Percentiles rank a stretch among this genome's conserved stretches.
phyloP scores from a whole-genome alignment of 2,113 vertebrate species.

The Elaphurus davidianus region DNA sequence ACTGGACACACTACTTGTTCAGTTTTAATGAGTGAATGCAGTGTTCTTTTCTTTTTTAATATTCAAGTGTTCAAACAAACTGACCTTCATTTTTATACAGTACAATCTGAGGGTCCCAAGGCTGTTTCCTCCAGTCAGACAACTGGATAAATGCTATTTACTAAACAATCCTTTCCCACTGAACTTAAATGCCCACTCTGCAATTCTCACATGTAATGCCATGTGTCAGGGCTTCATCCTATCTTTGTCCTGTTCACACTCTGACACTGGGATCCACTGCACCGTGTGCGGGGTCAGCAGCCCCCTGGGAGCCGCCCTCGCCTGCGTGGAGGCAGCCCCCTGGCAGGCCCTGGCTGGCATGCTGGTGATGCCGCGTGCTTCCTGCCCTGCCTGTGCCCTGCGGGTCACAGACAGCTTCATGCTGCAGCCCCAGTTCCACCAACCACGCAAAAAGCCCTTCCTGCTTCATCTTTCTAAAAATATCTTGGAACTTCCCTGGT shows the following conservation, averaged over 20 bases:
- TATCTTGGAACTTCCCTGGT: background rate
- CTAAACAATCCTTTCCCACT: background rate
- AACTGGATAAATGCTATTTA: background rate
- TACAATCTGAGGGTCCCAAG: background rate
- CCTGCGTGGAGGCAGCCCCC: background rate
- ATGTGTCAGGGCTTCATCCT: background rate
- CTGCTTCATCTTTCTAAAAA: background rate
- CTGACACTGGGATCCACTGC: background rate
- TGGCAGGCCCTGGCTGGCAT: background rate
- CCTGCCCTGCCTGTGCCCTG: background rate
- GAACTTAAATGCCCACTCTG: background rate
- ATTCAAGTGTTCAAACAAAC: background rate
- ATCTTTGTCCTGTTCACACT: accelerated
- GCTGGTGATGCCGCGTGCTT: background rate
- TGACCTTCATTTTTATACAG: background rate
- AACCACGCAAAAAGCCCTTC: background rate
- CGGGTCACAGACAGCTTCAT: background rate
- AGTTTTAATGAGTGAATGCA: background rate
- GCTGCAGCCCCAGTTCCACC: background rate
- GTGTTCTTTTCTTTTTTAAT: background rate
- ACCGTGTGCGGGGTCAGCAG: background rate
- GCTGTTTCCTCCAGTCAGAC: background rate
- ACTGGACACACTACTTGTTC: background rate
- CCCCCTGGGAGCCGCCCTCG: accelerated
- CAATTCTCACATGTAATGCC: background rate